A percentile compares a stretch with the other conserved stretches of the same genome.
Evolutionary conservation across 2,888 invertebrate species (phyloP).

Genomic region (Endotricha flammealis): DNA sequence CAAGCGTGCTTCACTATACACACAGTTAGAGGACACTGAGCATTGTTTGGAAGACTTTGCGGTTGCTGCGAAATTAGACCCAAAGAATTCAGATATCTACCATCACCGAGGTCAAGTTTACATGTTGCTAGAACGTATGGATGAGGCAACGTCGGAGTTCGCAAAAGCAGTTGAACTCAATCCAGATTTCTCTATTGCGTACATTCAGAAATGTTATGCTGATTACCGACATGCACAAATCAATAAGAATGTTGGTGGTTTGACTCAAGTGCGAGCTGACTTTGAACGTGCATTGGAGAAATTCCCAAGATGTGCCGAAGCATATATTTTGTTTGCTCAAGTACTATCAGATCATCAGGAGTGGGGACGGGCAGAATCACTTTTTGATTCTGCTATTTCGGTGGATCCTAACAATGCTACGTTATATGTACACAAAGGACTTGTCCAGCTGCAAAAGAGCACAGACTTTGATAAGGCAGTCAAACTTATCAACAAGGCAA

Average conservation of each 20-base stretch:
- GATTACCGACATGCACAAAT: conserved; percentile 86
- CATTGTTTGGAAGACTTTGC: conserved; percentile 89
- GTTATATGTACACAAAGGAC: conserved; percentile 91
- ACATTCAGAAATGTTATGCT: conserved; percentile 93
- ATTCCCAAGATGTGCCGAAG: conserved; percentile 91
- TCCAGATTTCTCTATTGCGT: conserved; percentile 90
- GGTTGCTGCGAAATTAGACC: conserved; percentile 85
- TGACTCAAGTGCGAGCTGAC: conserved; percentile 82
- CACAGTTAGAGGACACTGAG: conserved; percentile 86
- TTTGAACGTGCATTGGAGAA: conserved; percentile 87
- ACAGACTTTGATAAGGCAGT: conserved; percentile 89
- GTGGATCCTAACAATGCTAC: conserved; percentile 92
- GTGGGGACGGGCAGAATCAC: conserved; percentile 88
- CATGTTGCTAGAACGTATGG: conserved; percentile 87
- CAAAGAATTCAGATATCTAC: conserved; percentile 91
- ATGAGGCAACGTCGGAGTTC: conserved; percentile 90
- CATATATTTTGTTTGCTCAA: conserved; percentile 93
- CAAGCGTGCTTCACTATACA: conserved; percentile 90
- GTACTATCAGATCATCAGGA: conserved; percentile 91
- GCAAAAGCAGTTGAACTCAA: conserved; percentile 88
- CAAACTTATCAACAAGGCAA: conserved; percentile 86
- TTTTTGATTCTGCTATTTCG: conserved; percentile 88
- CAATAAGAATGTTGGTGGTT: conserved; percentile 78
- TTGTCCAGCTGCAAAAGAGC: conserved; percentile 90
- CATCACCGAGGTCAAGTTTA: conserved; percentile 95